These are phyloP conservation scores for Musca domestica DNA, from an alignment of 1,140 invertebrate genomes.

Conservation along the genomic window DNA sequence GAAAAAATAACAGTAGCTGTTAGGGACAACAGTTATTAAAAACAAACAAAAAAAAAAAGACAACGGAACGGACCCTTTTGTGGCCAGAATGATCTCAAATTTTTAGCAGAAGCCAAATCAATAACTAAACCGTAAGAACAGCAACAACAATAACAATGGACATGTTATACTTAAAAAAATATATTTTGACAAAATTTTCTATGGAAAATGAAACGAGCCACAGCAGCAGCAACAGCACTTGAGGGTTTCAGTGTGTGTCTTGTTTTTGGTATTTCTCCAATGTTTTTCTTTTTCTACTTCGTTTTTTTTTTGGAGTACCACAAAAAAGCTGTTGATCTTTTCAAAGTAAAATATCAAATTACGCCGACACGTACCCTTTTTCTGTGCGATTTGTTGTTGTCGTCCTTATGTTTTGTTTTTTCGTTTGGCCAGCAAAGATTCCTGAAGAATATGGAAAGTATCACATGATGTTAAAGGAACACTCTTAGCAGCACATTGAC, in stretches of 20 bases:
- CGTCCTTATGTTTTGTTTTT: too few species aligned
- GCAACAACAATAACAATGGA: not conserved
- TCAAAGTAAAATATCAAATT: constrained; percentile 28
- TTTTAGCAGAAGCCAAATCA: constrained; percentile 29
- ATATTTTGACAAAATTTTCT: constrained; percentile 6
- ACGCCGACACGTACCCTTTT: constrained; percentile 22
- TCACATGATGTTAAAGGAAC: too few species aligned
- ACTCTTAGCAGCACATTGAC: too few species aligned
- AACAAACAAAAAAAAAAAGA: too few species aligned
- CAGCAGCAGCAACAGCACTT: constrained; percentile 10
- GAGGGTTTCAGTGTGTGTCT: not conserved
- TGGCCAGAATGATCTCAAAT: not conserved
- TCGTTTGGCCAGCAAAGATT: too few species aligned
- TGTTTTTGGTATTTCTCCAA: not conserved
- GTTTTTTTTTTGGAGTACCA: constrained; percentile 1
- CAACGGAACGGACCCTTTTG: too few species aligned
- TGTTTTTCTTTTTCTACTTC: not conserved
- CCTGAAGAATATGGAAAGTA: too few species aligned
- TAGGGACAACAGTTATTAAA: too few species aligned
- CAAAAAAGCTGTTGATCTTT: constrained; percentile 26
- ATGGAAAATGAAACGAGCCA: not conserved
- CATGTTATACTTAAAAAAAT: not conserved
- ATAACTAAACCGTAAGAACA: constrained; percentile 23
- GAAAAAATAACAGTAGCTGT: too few species aligned
- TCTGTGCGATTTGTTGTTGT: too few species aligned